Base-by-base conservation (phyloP, 1,140 invertebrate genomes). In the Choristoneura fumiferana region DNA sequence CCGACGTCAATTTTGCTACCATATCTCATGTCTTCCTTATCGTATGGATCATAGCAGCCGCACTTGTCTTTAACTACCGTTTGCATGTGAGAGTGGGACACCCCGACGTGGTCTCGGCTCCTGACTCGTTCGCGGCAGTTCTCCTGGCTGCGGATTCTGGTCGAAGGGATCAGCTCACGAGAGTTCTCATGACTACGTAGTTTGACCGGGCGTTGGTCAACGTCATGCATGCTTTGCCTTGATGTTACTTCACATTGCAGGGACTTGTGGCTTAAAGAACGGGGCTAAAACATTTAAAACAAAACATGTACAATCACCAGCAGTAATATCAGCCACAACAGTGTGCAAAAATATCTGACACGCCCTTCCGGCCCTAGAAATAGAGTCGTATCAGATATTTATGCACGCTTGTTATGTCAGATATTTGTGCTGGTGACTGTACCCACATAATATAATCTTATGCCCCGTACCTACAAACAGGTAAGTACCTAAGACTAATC, bases 241-340 rank as follows among this genome's bases (percentile, higher is more conserved):
- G 77, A 57, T 34, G 62, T 10, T 0, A 72, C 81, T 69, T 87
- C 84, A 43, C 80, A 86, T 62, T 88, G 85, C 18, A 88, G 52
- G 8, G 85, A 88, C 62, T 88, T 88, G 65, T 88, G 81, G 33
- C 85, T 88, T 17, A 74, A 72, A 0, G 73, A 73, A 33, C 80
- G 71, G 4, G 66, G 60, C 83, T 86, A 60, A 38, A 77, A 76
- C 18, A 33, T 12, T 37, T 43, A 9, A 39, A 5, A 36, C 17
- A n/a, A n/a, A n/a, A n/a, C n/a, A n/a, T n/a, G n/a, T n/a, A n/a
- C n/a, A n/a, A n/a, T n/a, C n/a, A n/a, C n/a, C n/a, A n/a, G n/a
- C n/a, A n/a, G n/a, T n/a, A n/a, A n/a, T n/a, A n/a, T n/a, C n/a
- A n/a, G n/a, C n/a, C n/a, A n/a, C n/a, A n/a, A n/a, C n/a, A n/a